Evolutionary conservation across 1,140 invertebrate genomes (phyloP), one percentile per base, ranked within the genome.

Genomic region (Geopemphigus sp.): DNA sequence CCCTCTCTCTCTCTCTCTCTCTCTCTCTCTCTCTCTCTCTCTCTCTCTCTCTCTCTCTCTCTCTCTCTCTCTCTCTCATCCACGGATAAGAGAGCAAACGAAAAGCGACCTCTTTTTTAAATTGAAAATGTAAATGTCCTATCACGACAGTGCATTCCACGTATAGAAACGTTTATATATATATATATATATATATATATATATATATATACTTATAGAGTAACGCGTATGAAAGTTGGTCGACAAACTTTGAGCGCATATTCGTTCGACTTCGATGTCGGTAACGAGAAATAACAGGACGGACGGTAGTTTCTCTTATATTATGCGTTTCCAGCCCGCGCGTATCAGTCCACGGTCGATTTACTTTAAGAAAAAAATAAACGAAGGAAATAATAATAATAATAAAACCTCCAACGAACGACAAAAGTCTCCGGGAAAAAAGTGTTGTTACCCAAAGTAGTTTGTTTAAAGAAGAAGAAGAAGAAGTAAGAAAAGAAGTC

Each of bases 111-210:
- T 39, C 32, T 64, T 64, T 39, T 26, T 17, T 32, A 64, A 64
- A 64, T 64, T 64, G 61, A 64, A 64, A 64, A 64, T 64, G 61
- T 64, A 64, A 64, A 64, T 64, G 17, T 39, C 6, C 26, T 64
- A 64, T 8, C 1, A 3, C 4, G 26, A 17, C 29, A 17, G 29
- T 64, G 61, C 29, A 32, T 6, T 64, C 19, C 19, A 26, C 26
- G 19, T 29, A 39, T 39, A 39, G 32, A 8, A n/a, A n/a, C 26
- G 26, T 63, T n/a, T 32, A 32, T 64, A 39, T 64, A 32, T 26
- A 26, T 39, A 29, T 29, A 29, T 64, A 39, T 26, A 26, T 29
- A 17, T 26, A 26, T 32, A 32, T 64, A 39, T 64, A 32, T 26
- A 26, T 39, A 29, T 29, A 29, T 64, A 39, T 26, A 26, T 29